Evolutionary conservation across 1,140 invertebrate genomes (phyloP).

Genomic region (Ladona fulva): DNA sequence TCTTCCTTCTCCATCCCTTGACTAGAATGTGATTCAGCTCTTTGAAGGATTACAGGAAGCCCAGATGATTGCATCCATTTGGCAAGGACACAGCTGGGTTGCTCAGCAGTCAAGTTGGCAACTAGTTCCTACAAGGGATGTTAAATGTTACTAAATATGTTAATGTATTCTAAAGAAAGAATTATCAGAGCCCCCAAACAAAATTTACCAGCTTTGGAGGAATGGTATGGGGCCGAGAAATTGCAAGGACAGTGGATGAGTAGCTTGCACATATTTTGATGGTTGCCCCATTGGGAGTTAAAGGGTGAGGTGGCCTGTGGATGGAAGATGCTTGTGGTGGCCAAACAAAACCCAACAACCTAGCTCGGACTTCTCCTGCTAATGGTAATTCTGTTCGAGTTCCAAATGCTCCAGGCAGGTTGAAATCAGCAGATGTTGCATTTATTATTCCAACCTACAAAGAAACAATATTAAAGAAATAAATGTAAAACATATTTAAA

Average conservation of each 20-base stretch:
- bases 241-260: slow-evolving; percentile 47
- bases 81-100: slow-evolving; percentile 47
- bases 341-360: slow-evolving; percentile 68
- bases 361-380: slow-evolving; percentile 61
- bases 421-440: slow-evolving; percentile 69
- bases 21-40: background rate
- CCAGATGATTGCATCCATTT: slow-evolving; percentile 43
- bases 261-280: slow-evolving; percentile 56
- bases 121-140: no score
- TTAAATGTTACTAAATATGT: no score
- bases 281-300: background rate
- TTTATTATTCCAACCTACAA: slow-evolving; percentile 60
- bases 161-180: no score
- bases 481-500: no score
- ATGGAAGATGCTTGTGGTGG: slow-evolving; percentile 48
- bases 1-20: background rate
- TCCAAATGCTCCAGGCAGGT: slow-evolving; percentile 42
- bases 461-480: background rate
- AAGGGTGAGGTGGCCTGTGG: background rate
- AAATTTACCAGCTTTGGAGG: slow-evolving; percentile 31
- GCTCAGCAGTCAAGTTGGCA: slow-evolving; percentile 56
- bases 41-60: slow-evolving; percentile 41
- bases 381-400: slow-evolving; percentile 54
- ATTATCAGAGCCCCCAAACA: no score
- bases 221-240: slow-evolving; percentile 32